Base-by-base conservation (phyloP, 1,140 invertebrate species). In the Bathynomus jamesi region DNA sequence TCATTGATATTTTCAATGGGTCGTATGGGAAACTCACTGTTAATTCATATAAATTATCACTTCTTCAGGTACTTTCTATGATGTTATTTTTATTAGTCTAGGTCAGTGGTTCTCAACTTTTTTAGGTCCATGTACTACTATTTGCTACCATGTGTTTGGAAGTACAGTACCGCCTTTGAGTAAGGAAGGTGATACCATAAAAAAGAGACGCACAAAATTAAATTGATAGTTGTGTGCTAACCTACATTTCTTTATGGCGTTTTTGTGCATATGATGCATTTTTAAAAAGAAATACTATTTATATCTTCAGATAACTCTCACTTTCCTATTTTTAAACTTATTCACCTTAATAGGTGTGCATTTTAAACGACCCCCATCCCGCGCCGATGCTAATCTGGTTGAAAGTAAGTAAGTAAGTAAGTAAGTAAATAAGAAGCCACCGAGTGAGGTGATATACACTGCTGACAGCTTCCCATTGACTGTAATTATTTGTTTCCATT, bases 11-110 rank as follows among this genome's bases (percentile, higher is more conserved):
- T 5, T 89, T 95, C 78, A 89, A 94, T 84, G 94, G 95, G 32
- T 91, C 91, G 7, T 90, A 95, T 81, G 95, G 94, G 3, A 98
- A 97, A 82, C 84, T 98, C 40, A 95, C 92, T 4, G 87, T 95
- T 17, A 87, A 89, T 7, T 89, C 91, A 69, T 92, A 96, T 79
- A 92, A 95, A 82, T 89, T 95, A 11, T 91, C 90, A 69, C 88
- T 97, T n/a, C 82, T 97, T 24, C 87, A 91, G 83, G 89, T 90
- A 80, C 81, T 0, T 7, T 0, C 21, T n/a, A 32, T 0, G 72
- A 27, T 46, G 5, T 28, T 28, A 1, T 60, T 17, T 13, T 61
- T 24, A 13, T 5, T 17, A n/a, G n/a, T n/a, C n/a, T 1, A 10
- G 11, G 68, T 28, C n/a, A n/a, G 32, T 30, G 27, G 4, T 4